Evolutionary conservation across 1,140 invertebrate genomes (phyloP), one percentile per base, ranked within the genome.

Genomic region (Macrocentrus cingulum): DNA sequence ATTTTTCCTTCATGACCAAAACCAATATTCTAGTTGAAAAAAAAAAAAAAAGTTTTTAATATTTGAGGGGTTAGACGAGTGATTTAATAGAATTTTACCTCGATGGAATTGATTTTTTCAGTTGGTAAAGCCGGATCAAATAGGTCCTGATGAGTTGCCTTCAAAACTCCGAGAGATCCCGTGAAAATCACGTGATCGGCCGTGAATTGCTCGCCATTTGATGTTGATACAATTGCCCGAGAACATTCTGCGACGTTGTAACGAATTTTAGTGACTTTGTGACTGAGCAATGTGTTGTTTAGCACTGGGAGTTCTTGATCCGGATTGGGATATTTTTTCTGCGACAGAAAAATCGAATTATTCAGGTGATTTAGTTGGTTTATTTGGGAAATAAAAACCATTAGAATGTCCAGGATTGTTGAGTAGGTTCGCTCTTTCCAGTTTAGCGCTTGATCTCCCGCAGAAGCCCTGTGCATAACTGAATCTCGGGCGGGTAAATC

Each of bases 171-270:
- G 32, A 91, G 53, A 0, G 88, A 86, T 0, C 84, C 72, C 0
- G 89, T 89, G 5, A 87, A 78, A 39, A 91, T 86, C 0, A 88
- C 84, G 71, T 87, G 84, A 67, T 88, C 86, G 7, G 86, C 84
- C 1, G 70, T 64, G 56, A 84, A 84, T 4, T 76, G 45, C 42
- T 81, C 77, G 1, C 84, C 85, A 65, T 88, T 74, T 16, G 50
- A 63, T 22, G 75, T 78, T 9, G 44, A 65, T 9, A 81, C 65
- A 25, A 56, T 36, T 7, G 5, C 19, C 1, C n/a, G n/a, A n/a
- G 44, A 23, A 9, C 16, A 53, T 46, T 41, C 25, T 34, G 11
- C 56, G 2, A 11, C 5, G 41, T 34, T 66, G 51, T 77, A 80
- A 51, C 78, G 56, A 8, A 80, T 73, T n/a, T 51, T 57, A 13